Conservation (phyloP, 1,140 invertebrate genomes). For the Antheraea pernyi region DNA sequence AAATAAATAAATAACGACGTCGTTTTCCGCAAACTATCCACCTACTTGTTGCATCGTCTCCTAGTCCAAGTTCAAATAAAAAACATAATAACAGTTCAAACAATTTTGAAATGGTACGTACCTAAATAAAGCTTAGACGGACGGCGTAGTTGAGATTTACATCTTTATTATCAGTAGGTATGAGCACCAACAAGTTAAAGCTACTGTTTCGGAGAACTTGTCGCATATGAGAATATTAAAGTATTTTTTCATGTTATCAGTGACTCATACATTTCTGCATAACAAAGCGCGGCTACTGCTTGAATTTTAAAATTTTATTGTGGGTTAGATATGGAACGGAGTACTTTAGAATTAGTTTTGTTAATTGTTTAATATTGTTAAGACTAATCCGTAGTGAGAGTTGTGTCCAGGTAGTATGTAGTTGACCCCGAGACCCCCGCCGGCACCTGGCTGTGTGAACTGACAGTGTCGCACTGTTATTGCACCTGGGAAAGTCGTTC, state of each 20-base stretch:
- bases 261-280: conserved; percentile 28
- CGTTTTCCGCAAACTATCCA: background rate
- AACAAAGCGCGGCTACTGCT: background rate
- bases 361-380: background rate
- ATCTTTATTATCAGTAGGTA: conserved; percentile 30
- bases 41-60: background rate
- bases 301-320: background rate
- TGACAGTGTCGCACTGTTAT: conserved; percentile 45
- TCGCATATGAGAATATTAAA: conserved; percentile 28
- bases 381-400: background rate
- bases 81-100: conserved; percentile 11
- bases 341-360: conserved; percentile 3
- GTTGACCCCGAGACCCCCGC: conserved; percentile 42
- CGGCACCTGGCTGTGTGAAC: conserved; percentile 44
- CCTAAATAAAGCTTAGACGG: conserved; percentile 16
- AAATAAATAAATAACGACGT: background rate
- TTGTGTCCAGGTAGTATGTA: conserved; percentile 7
- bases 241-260: conserved; percentile 26
- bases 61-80: background rate
- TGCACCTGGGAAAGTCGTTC: conserved; percentile 64
- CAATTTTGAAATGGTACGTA: conserved; percentile 14
- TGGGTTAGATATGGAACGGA: background rate
- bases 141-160: conserved; percentile 20
- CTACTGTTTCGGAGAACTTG: conserved; percentile 34
- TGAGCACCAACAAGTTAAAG: conserved; percentile 28